Evolutionary conservation across 53 echinoderm and acorn worm genomes (phyloP).

Genomic region (Holothuria scabra): DNA sequence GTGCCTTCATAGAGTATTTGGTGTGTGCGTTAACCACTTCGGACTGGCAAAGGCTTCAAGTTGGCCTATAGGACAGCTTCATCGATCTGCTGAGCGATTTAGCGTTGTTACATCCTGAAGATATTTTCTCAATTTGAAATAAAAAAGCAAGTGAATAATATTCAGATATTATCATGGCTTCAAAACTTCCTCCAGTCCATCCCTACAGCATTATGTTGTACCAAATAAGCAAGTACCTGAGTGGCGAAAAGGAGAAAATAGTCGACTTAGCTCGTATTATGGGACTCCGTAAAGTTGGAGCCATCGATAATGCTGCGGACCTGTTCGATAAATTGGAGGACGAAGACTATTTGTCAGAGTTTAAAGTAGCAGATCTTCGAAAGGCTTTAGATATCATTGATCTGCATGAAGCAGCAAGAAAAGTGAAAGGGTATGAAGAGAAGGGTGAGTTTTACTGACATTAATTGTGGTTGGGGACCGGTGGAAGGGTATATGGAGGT

Average conservation of each 20-base stretch:
- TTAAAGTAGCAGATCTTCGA: constrained; percentile 5
- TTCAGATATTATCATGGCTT: too few relatives aligned
- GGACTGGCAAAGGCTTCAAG: too few relatives aligned
- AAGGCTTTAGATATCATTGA: constrained; percentile 10
- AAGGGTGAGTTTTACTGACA: not conserved
- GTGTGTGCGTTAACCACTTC: too few relatives aligned
- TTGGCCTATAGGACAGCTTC: too few relatives aligned
- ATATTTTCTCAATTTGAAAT: too few relatives aligned
- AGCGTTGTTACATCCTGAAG: too few relatives aligned
- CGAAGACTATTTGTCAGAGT: not conserved
- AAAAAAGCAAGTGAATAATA: too few relatives aligned
- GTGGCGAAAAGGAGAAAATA: not conserved
- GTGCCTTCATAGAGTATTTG: too few relatives aligned
- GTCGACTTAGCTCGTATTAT: constrained; percentile 4
- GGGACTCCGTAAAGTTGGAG: not conserved
- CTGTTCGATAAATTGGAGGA: constrained; percentile 18
- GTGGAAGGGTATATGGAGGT: too few relatives aligned
- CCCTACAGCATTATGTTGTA: constrained; percentile 15
- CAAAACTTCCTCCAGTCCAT: not conserved
- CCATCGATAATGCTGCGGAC: not conserved
- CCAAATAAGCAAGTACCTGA: not conserved
- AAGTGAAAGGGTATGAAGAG: constrained; percentile 20
- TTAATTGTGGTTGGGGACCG: constrained; percentile 23
- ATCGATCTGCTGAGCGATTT: too few relatives aligned
- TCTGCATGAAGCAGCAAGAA: constrained; percentile 1